Percentiles rank a stretch among this genome's conserved stretches.
These are phyloP conservation scores for Phalloptychus januarius DNA, from an alignment of 2,797 vertebrate species.

Conservation along the genomic window DNA sequence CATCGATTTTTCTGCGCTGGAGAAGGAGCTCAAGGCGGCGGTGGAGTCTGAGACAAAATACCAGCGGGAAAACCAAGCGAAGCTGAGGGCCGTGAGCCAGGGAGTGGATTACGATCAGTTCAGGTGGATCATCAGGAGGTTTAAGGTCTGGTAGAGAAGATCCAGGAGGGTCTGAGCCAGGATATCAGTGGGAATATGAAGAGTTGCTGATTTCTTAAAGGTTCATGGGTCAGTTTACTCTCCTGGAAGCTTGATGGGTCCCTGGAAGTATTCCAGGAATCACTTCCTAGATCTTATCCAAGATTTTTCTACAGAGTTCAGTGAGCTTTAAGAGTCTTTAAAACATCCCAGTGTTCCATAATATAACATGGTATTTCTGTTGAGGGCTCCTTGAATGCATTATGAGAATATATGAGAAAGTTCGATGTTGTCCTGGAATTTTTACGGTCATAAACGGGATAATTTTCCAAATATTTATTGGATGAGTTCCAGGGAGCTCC, in stretches of 20 bases:
- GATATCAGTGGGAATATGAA: neutral
- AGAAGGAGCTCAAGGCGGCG: constrained; percentile 51
- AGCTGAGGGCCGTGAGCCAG: constrained; percentile 59
- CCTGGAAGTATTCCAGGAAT: neutral
- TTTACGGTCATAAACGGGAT: neutral
- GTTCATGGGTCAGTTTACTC: neutral
- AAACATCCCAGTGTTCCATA: neutral
- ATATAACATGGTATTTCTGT: neutral
- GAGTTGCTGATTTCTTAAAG: neutral
- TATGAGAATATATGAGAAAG: neutral
- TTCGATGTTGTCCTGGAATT: neutral
- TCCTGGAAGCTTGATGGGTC: neutral
- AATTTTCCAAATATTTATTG: neutral
- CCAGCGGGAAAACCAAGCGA: constrained; percentile 55
- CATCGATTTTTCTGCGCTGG: constrained; percentile 64
- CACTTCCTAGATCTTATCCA: neutral
- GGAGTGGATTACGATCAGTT: constrained; percentile 63
- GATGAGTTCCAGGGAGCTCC: neutral
- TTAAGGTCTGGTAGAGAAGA: neutral
- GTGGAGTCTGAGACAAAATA: constrained; percentile 41
- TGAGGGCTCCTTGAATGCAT: neutral
- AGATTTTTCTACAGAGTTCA: neutral
- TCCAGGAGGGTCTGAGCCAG: neutral
- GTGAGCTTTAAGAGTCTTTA: neutral
- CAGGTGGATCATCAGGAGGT: constrained; percentile 47